Conservation (phyloP, 92 coral and sea anemone species). For the Siderastrea radians region DNA sequence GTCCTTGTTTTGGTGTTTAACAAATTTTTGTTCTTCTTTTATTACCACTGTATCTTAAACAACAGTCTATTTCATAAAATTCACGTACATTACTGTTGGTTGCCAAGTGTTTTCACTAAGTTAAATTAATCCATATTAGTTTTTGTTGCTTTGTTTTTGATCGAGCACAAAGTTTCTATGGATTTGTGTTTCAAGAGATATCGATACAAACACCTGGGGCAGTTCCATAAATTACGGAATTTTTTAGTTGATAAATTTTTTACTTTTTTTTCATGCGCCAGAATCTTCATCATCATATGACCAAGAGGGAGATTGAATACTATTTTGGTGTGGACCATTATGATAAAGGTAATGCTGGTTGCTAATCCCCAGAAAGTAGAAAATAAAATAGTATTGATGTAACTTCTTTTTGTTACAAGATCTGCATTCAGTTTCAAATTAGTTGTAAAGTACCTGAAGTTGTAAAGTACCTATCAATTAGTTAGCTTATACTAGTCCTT, state of each 20-base stretch:
- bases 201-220: neutral
- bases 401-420: neutral
- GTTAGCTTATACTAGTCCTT: too few relatives aligned
- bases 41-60: too few relatives aligned
- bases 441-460: too few relatives aligned
- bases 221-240: neutral
- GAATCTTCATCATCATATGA: slow-evolving; percentile 84
- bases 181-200: neutral
- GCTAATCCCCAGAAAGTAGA: neutral
- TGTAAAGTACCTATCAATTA: too few relatives aligned
- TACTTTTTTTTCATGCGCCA: neutral
- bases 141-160: too few relatives aligned
- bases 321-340: slow-evolving; percentile 81
- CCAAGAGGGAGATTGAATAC: slow-evolving; percentile 69
- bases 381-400: neutral
- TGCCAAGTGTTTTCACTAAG: too few relatives aligned
- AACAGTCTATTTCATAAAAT: too few relatives aligned
- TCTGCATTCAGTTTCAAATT: too few relatives aligned
- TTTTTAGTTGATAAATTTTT: neutral
- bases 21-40: too few relatives aligned
- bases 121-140: too few relatives aligned
- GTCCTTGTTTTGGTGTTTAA: too few relatives aligned
- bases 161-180: neutral
- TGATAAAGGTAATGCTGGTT: slow-evolving; percentile 63
- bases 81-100: too few relatives aligned